phyloP scores from a whole-genome alignment of 2,888 invertebrate genomes.

The Sminthurinus aureus region DNA sequence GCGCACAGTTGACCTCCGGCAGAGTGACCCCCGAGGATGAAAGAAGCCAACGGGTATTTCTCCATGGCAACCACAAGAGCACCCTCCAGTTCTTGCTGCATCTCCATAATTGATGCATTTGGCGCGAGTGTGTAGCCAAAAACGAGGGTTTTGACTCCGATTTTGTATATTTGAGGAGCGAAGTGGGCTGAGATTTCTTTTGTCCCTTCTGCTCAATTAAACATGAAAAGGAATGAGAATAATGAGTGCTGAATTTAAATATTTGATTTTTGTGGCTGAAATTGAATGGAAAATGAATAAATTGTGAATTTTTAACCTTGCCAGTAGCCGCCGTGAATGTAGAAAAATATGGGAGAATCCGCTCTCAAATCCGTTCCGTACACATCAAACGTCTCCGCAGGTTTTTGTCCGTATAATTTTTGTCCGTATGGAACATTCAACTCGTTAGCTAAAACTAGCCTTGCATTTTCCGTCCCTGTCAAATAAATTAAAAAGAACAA shows the following conservation, averaged over 20 bases:
- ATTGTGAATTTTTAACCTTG: constrained; percentile 68
- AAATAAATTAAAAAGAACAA: not conserved
- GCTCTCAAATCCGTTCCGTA: constrained; percentile 58
- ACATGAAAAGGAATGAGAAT: too few relatives aligned
- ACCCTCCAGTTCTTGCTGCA: constrained; percentile 72
- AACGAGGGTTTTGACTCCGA: constrained; percentile 74
- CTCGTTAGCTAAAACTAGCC: not conserved
- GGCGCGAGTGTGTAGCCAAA: constrained; percentile 87
- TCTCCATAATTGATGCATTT: constrained; percentile 63
- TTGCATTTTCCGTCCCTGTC: constrained; percentile 6
- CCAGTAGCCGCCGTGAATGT: constrained; percentile 91
- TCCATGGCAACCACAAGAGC: constrained; percentile 72
- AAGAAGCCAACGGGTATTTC: constrained; percentile 67
- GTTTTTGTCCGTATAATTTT: too few relatives aligned
- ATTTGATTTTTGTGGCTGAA: too few relatives aligned
- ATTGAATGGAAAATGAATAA: too few relatives aligned
- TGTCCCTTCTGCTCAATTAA: too few relatives aligned
- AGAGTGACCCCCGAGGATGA: constrained; percentile 75
- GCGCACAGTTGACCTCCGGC: constrained; percentile 84
- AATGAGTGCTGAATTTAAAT: too few relatives aligned
- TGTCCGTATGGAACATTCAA: constrained; percentile 49
- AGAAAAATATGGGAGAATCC: constrained; percentile 78
- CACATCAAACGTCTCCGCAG: constrained; percentile 54
- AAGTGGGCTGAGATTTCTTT: constrained; percentile 70
- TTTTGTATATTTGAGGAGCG: constrained; percentile 70